Evolutionary conservation across 2,797 vertebrate genomes (phyloP), one percentile per base, ranked within the genome.

Genomic region (Austrolebias charrua): DNA sequence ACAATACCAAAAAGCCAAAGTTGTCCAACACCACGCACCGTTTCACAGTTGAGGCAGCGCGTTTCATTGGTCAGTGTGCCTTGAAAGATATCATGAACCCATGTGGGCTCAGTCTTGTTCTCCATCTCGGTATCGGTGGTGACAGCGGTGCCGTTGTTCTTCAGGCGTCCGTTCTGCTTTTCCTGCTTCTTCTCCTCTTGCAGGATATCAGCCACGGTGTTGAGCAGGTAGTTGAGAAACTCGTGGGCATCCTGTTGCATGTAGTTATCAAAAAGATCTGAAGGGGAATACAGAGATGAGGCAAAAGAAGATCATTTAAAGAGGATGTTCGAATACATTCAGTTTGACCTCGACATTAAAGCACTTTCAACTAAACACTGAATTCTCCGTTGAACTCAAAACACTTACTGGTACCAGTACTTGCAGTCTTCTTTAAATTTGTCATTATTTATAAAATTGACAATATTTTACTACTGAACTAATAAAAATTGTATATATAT

Each of bases 241-340:
- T 98, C 96, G 0, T 98, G 97, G 46, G 97, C 97, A 14, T 98
- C 97, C 88, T 98, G 97, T 77, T 98, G 97, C 97, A 98, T 98
- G 92, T 98, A 98, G 92, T 98, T 98, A 84, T 98, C 97, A 70
- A 98, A 98, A 82, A 98, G 93, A 90, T 98, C 97, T 98, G 92
- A 20, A 63, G 40, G 38, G 42, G 49, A 42, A 71, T 0, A 31
- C n/a, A 42, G 33, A 56, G 5, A 46, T 24, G 8, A 48, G 14
- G 29, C 14, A 6, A 48, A 40, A 5, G 16, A 43, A 49, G 38
- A 44, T 4, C 6, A 44, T 12, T 4, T 1, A 29, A 28, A 31
- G 4, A 7, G 7, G 24, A 49, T 33, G 14, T 54, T 16, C 31
- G 10, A 29, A 31, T 33, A 13, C 6, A 10, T 11, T 14, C 40